Evolutionary conservation across 2,113 vertebrate species (phyloP).

Genomic region (Nestor notabilis): DNA sequence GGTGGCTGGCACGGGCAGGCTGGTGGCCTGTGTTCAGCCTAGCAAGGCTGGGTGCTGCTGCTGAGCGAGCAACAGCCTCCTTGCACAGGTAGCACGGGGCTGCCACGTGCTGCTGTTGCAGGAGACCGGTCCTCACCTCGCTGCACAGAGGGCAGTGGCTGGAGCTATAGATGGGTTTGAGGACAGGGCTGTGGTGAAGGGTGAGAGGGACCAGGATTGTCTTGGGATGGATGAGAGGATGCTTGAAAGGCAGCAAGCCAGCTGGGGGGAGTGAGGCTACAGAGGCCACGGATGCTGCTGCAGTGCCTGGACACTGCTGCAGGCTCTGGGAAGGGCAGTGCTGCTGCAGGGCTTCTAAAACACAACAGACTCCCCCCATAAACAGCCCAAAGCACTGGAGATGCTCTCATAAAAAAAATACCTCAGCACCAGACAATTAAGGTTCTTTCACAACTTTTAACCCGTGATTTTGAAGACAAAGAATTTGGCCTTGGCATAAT

Average conservation of each 20-base stretch:
- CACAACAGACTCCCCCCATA: neutral
- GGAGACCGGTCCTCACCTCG: neutral
- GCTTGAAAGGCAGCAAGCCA: neutral
- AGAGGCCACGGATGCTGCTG: neutral
- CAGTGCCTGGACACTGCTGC: neutral
- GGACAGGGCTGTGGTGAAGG: neutral
- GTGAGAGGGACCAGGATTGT: neutral
- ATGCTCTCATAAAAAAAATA: neutral
- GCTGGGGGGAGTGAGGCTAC: neutral
- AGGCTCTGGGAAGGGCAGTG: neutral
- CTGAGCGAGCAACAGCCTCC: neutral
- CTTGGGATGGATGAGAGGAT: neutral
- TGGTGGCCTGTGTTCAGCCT: fast-evolving
- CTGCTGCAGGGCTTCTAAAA: neutral
- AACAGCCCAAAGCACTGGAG: constrained; percentile 12
- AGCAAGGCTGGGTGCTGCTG: neutral
- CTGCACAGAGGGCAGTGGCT: fast-evolving
- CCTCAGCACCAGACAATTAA: constrained; percentile 47
- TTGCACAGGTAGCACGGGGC: fast-evolving
- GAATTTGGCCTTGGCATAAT: constrained; percentile 42
- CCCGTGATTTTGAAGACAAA: constrained; percentile 50
- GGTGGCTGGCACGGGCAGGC: neutral
- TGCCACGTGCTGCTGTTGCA: neutral
- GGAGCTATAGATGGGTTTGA: neutral
- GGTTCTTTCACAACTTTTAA: constrained; percentile 53